Evolutionary conservation across 2,888 invertebrate species (phyloP), one percentile per base, ranked within the genome.

Genomic region (Pollenia griseotomentosa): DNA sequence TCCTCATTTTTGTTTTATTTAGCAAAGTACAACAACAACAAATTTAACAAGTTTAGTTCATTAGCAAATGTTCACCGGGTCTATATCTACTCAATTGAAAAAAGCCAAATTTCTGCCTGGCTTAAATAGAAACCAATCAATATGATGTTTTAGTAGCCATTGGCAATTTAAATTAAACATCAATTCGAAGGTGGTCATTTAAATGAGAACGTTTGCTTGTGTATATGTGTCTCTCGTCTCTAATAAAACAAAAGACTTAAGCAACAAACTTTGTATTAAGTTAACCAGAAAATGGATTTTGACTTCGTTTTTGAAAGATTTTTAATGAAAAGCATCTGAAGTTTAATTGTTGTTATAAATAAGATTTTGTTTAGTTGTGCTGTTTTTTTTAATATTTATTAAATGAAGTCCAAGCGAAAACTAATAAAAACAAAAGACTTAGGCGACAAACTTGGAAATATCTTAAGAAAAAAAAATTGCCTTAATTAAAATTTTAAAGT

Each of bases 21-120:
- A 65, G 16, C 10, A 33, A 46, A 77, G 33, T 46, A 75, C n/a
- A 51, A 16, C 59, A 59, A 83, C 6, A 81, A 57, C 4, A 82
- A 68, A 57, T 3, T 85, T 85, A 85, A 85, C 84, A 85, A 79
- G 84, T 74, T 80, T 68, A 74, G 84, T 85, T 85, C 84, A 85
- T 85, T 85, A 85, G 84, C 79, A 68, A 79, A 65, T 83, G 71
- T 66, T 79, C 44, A 83, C 53, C 44, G 40, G 63, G n/a, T 55
- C 55, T 40, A 66, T 78, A 55, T 44, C 14, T 51, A 68, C 9
- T 19, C 16, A 33, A 73, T 65, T 57, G 44, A 44, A 57, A 16
- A 44, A 12, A 33, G n/a, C 12, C 33, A 65, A 5, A 75, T 42
- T 19, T 2, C n/a, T 42, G 10, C 48, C 40, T 42, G 16, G 2